These are phyloP conservation scores for Maconellicoccus hirsutus DNA, from an alignment of 1,140 invertebrate species.

Conservation along the genomic window DNA sequence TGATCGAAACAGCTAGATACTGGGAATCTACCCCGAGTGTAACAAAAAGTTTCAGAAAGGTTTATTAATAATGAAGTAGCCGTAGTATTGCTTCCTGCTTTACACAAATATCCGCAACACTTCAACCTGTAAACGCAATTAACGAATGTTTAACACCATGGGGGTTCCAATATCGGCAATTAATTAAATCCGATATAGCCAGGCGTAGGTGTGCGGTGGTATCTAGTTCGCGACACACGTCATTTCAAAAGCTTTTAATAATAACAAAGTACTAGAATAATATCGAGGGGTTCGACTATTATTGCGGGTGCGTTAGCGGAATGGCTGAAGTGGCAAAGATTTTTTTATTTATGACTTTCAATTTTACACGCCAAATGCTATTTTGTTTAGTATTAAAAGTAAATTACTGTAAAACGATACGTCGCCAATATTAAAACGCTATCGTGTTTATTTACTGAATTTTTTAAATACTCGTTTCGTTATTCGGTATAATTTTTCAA, in stretches of 20 bases:
- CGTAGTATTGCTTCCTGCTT: background rate
- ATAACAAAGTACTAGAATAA: conserved; percentile 14
- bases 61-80: conserved; percentile 9
- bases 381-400: background rate
- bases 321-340: background rate
- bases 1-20: background rate
- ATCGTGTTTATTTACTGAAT: background rate
- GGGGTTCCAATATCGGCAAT: conserved; percentile 14
- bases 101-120: conserved; percentile 1
- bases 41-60: background rate
- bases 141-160: background rate
- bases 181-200: conserved; percentile 6
- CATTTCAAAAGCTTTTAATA: conserved; percentile 22
- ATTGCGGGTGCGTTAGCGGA: background rate
- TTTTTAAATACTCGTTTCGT: background rate
- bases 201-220: background rate
- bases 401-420: background rate
- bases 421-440: background rate
- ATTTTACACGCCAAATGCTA: background rate
- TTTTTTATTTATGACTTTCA: conserved; percentile 4
- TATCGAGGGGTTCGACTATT: background rate
- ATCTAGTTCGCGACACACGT: conserved; percentile 12
- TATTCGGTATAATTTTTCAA: too few species aligned
- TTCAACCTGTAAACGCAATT: conserved; percentile 14
- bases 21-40: background rate